Evolutionary conservation across 1,140 invertebrate genomes (phyloP), one percentile per base, ranked within the genome.

Genomic region (Drosophila fuyamai): DNA sequence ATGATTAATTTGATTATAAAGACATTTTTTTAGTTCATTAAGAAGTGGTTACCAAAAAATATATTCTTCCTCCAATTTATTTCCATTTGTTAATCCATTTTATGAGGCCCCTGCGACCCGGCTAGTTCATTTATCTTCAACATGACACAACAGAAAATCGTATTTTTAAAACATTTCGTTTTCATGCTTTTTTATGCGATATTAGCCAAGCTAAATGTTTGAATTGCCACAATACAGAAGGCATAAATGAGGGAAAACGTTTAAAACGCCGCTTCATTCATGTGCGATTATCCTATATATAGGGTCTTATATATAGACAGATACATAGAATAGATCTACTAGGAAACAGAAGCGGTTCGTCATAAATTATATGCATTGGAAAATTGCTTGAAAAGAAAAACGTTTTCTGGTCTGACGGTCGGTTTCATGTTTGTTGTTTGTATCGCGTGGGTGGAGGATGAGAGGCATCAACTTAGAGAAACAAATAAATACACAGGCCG

Each of bases 311-410:
- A 70, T 54, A 59, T 18, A 60, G 62, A 10, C 27, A 71, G 71
- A 82, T 70, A 70, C 36, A 70, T 23, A 46, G 46, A 70, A 58
- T 55, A 23, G 36, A 23, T 67, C 47, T 68, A 43, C 12, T 68
- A 55, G 54, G 53, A 76, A 67, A 67, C 77, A 67, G 47, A 50
- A 47, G 46, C 51, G 36, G 41, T 35, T 44, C 59, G 74, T 50
- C 63, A 75, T 85, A 79, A 85, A 82, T 85, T 68, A 76, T 76
- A 85, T 85, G 79, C 82, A 86, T 78, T 79, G 65, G 70, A 79
- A 70, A 79, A 78, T 74, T 62, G 59, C 68, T 81, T 74, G 62
- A 85, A 66, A 66, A 38, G 66, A 81, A 77, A 85, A 66, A 75
- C 77, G 61, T 67, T 78, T 70, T 53, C 29, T 35, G 10, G 14